Evolutionary conservation across 1,140 invertebrate species (phyloP), one percentile per base, ranked within the genome.

Genomic region (Drosophila sucinea): DNA sequence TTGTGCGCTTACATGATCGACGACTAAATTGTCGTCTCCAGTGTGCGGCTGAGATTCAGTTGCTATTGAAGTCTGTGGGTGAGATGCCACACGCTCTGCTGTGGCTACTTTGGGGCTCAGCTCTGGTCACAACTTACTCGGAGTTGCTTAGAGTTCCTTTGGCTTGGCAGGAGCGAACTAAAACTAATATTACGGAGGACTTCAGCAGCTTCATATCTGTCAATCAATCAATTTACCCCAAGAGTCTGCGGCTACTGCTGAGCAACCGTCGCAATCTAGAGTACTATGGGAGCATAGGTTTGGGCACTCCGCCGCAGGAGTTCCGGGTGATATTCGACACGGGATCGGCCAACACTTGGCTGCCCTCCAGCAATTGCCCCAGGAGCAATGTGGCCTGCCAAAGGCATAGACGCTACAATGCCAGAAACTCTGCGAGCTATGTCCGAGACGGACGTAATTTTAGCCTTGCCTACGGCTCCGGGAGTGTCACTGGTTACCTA

Each of bases 401-500:
- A 25, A 57, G n/a, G 1, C 79, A 87, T 68, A 68, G 54, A 33
- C 63, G 55, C 17, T 99, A 99, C 93, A 95, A 99, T 93, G 95
- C 95, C 71, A 93, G 89, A 27, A 96, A 96, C 90, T 99, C 98
- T 0, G 94, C 92, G 0, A 96, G 96, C 1, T 99, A 99, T 93
- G 92, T 94, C 70, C 91, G 93, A 63, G 99, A 99, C 94, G 98
- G 98, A 67, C 98, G 97, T 0, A 92, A 94, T 60, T 99, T 99
- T 92, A 95, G 94, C 27, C 99, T 99, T 90, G 95, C 94, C 65
- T 99, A 99, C 94, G 99, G 99, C 57, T 96, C 96, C 80, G 99
- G 99, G 64, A 97, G 96, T 92, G 94, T 99, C 32, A 97, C 97
- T 79, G 99, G 99, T 40, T 99, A 96, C 93, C 94, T 99, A 56